Percentiles rank a stretch among this genome's conserved stretches.
Conservation (phyloP, 2,888 invertebrate species). For the Leptothorax acervorum region DNA sequence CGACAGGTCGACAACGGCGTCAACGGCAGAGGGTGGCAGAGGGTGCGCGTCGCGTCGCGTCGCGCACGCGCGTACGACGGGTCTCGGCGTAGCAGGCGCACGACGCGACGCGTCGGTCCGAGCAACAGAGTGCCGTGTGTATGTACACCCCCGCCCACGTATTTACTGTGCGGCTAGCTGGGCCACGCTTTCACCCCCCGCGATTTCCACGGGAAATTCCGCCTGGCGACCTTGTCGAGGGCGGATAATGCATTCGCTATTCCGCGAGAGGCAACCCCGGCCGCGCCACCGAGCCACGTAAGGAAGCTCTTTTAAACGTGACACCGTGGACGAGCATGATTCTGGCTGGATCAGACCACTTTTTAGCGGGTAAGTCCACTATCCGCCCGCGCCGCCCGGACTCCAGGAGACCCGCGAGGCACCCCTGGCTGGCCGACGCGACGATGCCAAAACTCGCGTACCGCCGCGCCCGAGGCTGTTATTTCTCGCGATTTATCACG, state of each 20-base stretch:
- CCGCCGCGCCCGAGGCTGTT: no score
- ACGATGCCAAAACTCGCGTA: neutral
- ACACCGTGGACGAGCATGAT: slow-evolving; percentile 82
- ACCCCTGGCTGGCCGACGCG: neutral
- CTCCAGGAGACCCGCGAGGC: neutral
- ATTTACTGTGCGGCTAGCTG: slow-evolving; percentile 74
- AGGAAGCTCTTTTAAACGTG: slow-evolving; percentile 64
- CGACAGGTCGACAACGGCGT: no score
- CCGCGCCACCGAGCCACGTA: slow-evolving; percentile 63
- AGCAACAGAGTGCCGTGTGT: slow-evolving; percentile 84
- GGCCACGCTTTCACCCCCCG: slow-evolving; percentile 77
- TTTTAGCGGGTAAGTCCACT: slow-evolving; percentile 85
- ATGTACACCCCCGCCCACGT: slow-evolving; percentile 83
- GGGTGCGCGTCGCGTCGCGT: neutral
- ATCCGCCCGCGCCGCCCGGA: slow-evolving; percentile 21
- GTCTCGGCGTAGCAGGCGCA: slow-evolving; percentile 79
- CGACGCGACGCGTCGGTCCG: slow-evolving; percentile 66
- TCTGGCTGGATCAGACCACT: slow-evolving; percentile 85
- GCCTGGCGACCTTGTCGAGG: slow-evolving; percentile 50
- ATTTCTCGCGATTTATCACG: no score
- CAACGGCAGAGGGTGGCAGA: no score
- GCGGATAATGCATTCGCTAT: slow-evolving; percentile 79
- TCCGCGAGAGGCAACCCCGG: slow-evolving; percentile 46
- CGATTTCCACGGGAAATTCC: slow-evolving; percentile 71
- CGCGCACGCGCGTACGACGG: slow-evolving; percentile 74